These are phyloP conservation scores for Mellivora capensis DNA, from an alignment of 2,113 vertebrate genomes.

Conservation along the genomic window DNA sequence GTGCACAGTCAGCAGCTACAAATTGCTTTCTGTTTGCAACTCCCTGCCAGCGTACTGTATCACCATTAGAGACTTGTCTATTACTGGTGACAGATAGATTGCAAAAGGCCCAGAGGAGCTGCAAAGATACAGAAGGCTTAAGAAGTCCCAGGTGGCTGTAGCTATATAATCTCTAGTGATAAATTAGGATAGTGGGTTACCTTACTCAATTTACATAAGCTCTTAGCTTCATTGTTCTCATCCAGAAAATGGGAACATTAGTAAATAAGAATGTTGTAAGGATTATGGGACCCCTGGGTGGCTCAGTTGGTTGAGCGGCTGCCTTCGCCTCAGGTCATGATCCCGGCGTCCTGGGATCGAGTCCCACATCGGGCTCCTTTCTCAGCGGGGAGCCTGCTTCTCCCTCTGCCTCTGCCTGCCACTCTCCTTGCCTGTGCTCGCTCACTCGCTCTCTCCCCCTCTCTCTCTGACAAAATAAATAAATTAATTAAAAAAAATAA, in stretches of 20 bases:
- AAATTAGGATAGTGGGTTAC: not conserved
- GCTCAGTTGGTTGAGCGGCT: too few species aligned
- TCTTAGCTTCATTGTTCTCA: not conserved
- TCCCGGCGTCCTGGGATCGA: too few species aligned
- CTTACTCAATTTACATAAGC: conserved; percentile 16
- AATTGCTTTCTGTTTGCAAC: conserved; percentile 11
- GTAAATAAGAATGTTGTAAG: not conserved
- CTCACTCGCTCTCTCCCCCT: too few species aligned
- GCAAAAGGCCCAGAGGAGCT: not conserved
- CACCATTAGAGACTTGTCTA: not conserved
- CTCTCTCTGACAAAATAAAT: too few species aligned
- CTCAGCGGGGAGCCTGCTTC: too few species aligned
- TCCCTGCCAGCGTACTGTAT: not conserved
- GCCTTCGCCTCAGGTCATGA: too few species aligned
- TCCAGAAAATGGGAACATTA: not conserved
- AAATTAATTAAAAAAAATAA: too few species aligned
- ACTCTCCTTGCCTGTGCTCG: too few species aligned
- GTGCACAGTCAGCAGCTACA: not conserved
- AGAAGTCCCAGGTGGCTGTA: not conserved
- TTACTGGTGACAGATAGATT: not conserved
- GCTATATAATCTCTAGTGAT: not conserved
- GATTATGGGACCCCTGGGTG: too few species aligned
- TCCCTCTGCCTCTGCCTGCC: too few species aligned
- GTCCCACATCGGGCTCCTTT: too few species aligned
- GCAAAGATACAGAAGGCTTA: not conserved